Conservation (phyloP, 2,888 invertebrate genomes). For the Agrochola litura region DNA sequence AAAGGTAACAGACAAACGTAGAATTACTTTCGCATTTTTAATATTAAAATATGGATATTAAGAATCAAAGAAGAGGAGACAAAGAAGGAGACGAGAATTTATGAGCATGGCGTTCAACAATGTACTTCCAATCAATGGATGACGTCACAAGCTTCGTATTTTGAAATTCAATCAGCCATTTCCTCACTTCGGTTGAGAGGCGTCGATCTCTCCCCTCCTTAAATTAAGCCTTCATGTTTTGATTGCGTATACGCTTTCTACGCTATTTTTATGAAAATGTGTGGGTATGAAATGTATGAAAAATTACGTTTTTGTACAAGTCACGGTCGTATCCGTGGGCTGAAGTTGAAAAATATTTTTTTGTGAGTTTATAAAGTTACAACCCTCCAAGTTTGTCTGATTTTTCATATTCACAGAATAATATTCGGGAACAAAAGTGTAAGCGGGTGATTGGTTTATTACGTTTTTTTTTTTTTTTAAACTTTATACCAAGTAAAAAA, state of each 20-base stretch:
- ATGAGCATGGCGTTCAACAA: constrained; percentile 12
- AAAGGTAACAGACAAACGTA: background rate
- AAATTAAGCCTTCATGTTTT: constrained; percentile 43
- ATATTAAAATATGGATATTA: background rate
- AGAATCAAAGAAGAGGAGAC: background rate
- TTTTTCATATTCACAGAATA: too few relatives aligned
- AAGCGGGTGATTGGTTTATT: too few relatives aligned
- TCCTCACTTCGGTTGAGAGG: constrained; percentile 29
- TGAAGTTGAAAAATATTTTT: background rate
- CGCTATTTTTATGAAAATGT: constrained; percentile 8
- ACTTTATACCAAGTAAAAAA: too few relatives aligned
- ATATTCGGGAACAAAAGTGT: too few relatives aligned
- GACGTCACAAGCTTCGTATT: constrained; percentile 51
- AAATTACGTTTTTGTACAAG: constrained; percentile 34
- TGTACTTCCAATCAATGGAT: constrained; percentile 42
- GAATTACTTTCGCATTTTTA: background rate
- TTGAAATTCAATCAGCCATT: constrained; percentile 60
- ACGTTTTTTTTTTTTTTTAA: too few relatives aligned
- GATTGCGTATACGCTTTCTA: constrained; percentile 33
- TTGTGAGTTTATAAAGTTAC: background rate
- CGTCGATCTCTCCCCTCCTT: constrained; percentile 12
- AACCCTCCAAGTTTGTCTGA: background rate
- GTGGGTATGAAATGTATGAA: constrained; percentile 12
- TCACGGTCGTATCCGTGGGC: constrained; percentile 5
- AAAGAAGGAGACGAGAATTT: background rate